Conservation (phyloP, 37 sponge, comb jelly and placozoan species). For the Amphimedon queenslandica region DNA sequence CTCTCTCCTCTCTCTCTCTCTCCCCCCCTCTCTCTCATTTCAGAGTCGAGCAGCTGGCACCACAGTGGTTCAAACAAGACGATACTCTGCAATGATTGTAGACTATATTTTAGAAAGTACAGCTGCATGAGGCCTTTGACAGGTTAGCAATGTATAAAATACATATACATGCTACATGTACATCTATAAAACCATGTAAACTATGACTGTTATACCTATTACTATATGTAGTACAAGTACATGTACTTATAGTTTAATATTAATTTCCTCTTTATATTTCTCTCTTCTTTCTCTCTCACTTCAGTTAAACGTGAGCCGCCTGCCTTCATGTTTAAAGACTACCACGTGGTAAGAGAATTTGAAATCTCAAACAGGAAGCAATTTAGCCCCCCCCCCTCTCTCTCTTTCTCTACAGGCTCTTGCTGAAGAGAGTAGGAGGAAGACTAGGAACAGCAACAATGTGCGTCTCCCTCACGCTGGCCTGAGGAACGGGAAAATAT, state of each 20-base stretch:
- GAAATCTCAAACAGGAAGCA: too few relatives aligned
- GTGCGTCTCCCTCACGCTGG: slow-evolving; percentile 20
- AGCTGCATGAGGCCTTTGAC: slow-evolving; percentile 49
- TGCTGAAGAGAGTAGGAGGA: slow-evolving; percentile 21
- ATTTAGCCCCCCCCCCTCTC: background rate
- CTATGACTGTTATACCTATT: background rate
- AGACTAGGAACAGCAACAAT: slow-evolving; percentile 61
- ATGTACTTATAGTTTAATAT: too few relatives aligned
- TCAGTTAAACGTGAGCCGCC: slow-evolving; percentile 46
- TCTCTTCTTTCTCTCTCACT: too few relatives aligned
- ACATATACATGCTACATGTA: too few relatives aligned
- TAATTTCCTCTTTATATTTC: too few relatives aligned
- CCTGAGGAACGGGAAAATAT: slow-evolving; percentile 49
- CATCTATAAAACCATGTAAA: too few relatives aligned
- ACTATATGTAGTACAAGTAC: background rate
- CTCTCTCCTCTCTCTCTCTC: background rate
- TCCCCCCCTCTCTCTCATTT: background rate
- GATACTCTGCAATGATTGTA: slow-evolving; percentile 65
- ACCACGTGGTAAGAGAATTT: slow-evolving; percentile 23
- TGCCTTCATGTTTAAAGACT: slow-evolving; percentile 56
- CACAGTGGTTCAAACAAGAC: slow-evolving; percentile 68
- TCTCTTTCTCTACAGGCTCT: background rate
- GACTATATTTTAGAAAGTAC: slow-evolving; percentile 58
- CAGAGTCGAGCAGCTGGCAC: slow-evolving; percentile 67
- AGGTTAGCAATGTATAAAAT: slow-evolving; percentile 8